phyloP scores from a whole-genome alignment of 1,140 invertebrate species.

The Papilio xuthus region DNA sequence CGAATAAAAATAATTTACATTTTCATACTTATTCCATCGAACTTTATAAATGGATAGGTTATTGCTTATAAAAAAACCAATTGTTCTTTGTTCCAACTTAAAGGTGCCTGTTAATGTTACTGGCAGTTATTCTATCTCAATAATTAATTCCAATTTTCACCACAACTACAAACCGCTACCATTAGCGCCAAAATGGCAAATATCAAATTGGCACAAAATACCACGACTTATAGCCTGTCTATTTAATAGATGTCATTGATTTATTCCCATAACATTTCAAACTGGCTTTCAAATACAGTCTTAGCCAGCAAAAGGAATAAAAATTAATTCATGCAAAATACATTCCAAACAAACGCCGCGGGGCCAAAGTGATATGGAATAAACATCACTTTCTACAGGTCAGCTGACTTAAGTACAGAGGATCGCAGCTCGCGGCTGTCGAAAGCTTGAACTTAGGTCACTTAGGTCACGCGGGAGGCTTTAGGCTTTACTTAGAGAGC shows the following conservation, averaged over 20 bases:
- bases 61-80: too few relatives aligned
- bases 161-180: too few relatives aligned
- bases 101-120: too few relatives aligned
- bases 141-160: too few relatives aligned
- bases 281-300: background rate
- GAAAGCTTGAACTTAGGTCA: slow-evolving; percentile 33
- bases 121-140: too few relatives aligned
- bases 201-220: too few relatives aligned
- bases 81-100: too few relatives aligned
- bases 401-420: slow-evolving; percentile 10
- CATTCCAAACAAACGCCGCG: background rate
- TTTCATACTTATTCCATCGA: background rate
- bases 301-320: background rate
- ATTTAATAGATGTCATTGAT: too few relatives aligned
- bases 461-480: background rate
- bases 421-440: slow-evolving; percentile 1
- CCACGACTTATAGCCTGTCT: too few relatives aligned
- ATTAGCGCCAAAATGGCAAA: too few relatives aligned
- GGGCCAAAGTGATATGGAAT: background rate
- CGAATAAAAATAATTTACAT: background rate
- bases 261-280: too few relatives aligned
- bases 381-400: slow-evolving; percentile 18
- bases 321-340: slow-evolving; percentile 13
- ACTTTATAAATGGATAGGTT: too few relatives aligned
- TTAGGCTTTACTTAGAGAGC: slow-evolving; percentile 18